Conservation (phyloP, 2,888 invertebrate species). For the Thereva unica region DNA sequence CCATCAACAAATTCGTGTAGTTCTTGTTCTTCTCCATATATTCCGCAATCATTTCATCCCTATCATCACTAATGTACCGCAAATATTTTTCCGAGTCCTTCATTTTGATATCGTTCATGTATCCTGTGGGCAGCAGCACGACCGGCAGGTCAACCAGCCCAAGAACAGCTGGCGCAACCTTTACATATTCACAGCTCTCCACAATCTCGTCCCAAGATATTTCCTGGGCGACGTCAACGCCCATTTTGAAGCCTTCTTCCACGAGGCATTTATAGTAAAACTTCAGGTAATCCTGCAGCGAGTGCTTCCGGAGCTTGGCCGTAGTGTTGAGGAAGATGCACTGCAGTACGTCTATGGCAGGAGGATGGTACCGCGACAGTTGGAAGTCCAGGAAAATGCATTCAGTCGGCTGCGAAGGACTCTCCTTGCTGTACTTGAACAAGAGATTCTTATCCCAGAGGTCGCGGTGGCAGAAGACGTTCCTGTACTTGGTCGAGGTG, state of each 20-base stretch:
- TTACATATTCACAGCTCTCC: conserved; percentile 51
- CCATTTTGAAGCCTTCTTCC: conserved; percentile 31
- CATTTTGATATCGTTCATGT: conserved; percentile 51
- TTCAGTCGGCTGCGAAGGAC: conserved; percentile 44
- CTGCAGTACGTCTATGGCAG: conserved; percentile 53
- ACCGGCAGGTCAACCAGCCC: conserved; percentile 52
- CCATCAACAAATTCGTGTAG: conserved; percentile 47
- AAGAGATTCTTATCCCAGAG: conserved; percentile 56
- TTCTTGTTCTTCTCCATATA: conserved; percentile 45
- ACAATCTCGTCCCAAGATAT: conserved; percentile 48
- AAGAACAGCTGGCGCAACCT: conserved; percentile 53
- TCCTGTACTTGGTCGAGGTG: conserved; percentile 54
- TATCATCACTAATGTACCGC: conserved; percentile 53
- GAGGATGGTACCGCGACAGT: conserved; percentile 53
- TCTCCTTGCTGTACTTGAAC: conserved; percentile 41
- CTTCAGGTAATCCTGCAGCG: conserved; percentile 41
- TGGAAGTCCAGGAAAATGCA: conserved; percentile 56
- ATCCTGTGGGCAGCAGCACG: conserved; percentile 52
- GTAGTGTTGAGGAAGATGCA: conserved; percentile 50
- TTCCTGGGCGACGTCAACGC: too few relatives aligned
- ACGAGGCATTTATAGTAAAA: conserved; percentile 45
- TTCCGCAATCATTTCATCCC: conserved; percentile 46
- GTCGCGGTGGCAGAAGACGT: conserved; percentile 59
- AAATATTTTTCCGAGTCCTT: conserved; percentile 51
- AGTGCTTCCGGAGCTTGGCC: conserved; percentile 43